Percentiles rank a stretch among this genome's conserved stretches.
Conservation (phyloP, 2,113 vertebrate species). For the Bucco capensis region DNA sequence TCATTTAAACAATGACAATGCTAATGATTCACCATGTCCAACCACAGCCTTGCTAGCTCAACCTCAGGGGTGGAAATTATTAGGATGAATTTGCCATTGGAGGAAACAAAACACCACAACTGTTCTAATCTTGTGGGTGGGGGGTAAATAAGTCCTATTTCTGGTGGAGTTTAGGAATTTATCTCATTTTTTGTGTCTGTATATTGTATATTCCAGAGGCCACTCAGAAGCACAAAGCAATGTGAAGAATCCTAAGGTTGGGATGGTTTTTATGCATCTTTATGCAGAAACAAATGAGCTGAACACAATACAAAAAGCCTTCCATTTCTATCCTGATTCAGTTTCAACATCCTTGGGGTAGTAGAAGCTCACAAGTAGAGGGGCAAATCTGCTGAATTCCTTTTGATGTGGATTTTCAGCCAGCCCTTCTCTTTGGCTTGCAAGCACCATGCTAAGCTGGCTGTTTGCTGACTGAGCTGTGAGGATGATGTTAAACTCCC, state of each 20-base stretch:
- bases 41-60: background rate
- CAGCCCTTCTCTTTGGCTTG: background rate
- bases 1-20: background rate
- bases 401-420: background rate
- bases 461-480: background rate
- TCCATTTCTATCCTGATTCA: background rate
- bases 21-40: background rate
- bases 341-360: background rate
- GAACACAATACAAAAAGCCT: accelerated
- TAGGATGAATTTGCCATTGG: background rate
- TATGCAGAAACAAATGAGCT: background rate
- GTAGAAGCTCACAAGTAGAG: background rate
- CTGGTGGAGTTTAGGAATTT: background rate
- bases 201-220: background rate
- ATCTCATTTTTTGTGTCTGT: background rate
- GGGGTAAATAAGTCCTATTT: background rate
- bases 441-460: background rate
- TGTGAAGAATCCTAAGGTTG: background rate
- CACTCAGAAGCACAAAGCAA: background rate
- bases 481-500: conserved; percentile 16
- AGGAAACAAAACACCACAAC: background rate
- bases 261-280: accelerated
- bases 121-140: background rate
- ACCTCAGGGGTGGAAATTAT: background rate
- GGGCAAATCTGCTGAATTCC: background rate